Conservation (phyloP, 2,888 invertebrate species). For the Drosophila putrida region DNA sequence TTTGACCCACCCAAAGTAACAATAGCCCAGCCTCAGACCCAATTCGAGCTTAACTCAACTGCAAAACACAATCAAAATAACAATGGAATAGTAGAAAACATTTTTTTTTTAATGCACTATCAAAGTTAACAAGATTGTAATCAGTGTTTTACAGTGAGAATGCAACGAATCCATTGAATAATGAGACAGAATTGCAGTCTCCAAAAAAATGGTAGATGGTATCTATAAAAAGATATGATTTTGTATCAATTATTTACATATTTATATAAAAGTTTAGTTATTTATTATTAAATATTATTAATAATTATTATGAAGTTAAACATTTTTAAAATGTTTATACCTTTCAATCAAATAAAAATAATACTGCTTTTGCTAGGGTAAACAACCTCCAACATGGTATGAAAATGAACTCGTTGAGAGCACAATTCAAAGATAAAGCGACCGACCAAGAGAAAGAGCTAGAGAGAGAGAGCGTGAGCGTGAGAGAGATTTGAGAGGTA, state of each 20-base stretch:
- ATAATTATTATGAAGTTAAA: no score
- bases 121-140: slow-evolving; percentile 31
- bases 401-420: slow-evolving; percentile 44
- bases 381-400: slow-evolving; percentile 34
- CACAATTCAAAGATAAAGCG: slow-evolving; percentile 36
- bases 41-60: slow-evolving; percentile 22
- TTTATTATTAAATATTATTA: no score
- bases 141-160: slow-evolving; percentile 15
- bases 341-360: not conserved
- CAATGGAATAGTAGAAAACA: slow-evolving; percentile 9
- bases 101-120: slow-evolving; percentile 34
- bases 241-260: no score
- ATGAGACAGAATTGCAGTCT: slow-evolving; percentile 1
- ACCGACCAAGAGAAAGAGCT: slow-evolving; percentile 4
- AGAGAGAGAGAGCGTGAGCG: slow-evolving; percentile 15
- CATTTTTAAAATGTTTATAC: not conserved
- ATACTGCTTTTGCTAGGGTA: slow-evolving; percentile 20
- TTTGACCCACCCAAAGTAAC: slow-evolving; percentile 33
- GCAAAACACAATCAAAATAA: slow-evolving; percentile 3
- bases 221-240: not conserved
- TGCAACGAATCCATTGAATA: slow-evolving; percentile 11
- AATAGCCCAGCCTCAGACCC: slow-evolving; percentile 25
- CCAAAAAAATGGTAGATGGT: slow-evolving; percentile 1
- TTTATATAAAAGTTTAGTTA: no score
- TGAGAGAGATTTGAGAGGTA: slow-evolving; percentile 48